Evolutionary conservation across 2,888 invertebrate species (phyloP).

Genomic region (Ennomos fuscantarius): DNA sequence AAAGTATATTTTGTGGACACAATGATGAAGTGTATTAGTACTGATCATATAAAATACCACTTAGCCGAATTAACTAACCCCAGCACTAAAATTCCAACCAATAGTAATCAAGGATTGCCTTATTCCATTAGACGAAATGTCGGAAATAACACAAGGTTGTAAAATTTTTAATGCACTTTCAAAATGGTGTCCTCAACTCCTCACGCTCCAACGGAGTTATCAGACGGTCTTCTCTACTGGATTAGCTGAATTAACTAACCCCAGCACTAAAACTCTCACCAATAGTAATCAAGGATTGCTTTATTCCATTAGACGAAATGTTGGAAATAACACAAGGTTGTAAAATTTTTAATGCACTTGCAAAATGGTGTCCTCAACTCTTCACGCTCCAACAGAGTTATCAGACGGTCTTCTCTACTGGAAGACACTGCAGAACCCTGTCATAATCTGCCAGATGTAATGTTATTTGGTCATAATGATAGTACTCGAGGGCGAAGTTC

Average conservation of each 20-base stretch:
- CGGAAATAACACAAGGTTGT: constrained; percentile 30
- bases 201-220: constrained; percentile 40
- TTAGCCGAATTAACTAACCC: constrained; percentile 14
- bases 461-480: too few species aligned
- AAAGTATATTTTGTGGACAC: too few species aligned
- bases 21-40: not conserved
- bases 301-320: constrained; percentile 31
- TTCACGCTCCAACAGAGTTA: constrained; percentile 41
- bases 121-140: constrained; percentile 31
- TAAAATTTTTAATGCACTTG: constrained; percentile 40
- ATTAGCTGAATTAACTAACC: constrained; percentile 13
- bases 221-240: constrained; percentile 26
- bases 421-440: constrained; percentile 5
- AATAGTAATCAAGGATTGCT: constrained; percentile 18
- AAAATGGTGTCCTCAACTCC: constrained; percentile 37
- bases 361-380: constrained; percentile 38
- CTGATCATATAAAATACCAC: constrained; percentile 10
- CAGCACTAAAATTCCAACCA: constrained; percentile 23
- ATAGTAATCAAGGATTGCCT: constrained; percentile 17
- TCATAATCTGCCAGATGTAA: not conserved
- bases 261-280: constrained; percentile 22
- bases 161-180: constrained; percentile 39
- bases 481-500: too few species aligned
- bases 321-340: constrained; percentile 28
- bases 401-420: constrained; percentile 28